Evolutionary conservation across 1,140 invertebrate species (phyloP), one percentile per base, ranked within the genome.

Genomic region (Epicauta chinensis): DNA sequence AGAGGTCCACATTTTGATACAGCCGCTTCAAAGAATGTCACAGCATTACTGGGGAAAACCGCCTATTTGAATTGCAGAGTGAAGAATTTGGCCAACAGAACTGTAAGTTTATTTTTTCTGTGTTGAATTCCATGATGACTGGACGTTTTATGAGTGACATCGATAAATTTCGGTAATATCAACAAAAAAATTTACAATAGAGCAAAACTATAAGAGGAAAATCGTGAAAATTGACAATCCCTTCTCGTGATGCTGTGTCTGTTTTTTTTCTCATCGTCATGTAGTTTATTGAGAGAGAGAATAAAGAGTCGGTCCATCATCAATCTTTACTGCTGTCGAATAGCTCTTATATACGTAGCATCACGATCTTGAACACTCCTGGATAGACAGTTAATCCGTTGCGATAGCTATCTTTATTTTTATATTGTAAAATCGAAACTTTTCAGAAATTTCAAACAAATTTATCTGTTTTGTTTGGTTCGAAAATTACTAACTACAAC

Each of bases 21-120:
- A 12, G 75, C 80, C 0, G 86, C 80, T 44, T 87, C 86, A 1
- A 83, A 79, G 60, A 90, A 91, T 67, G 85, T 89, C 14, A 90
- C 86, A 34, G 86, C 86, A 1, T 75, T 89, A 3, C 82, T 88
- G 2, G 87, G 86, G 15, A 88, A 87, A 66, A 83, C 84, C 0
- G 86, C 87, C 4, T 81, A 83, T 55, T 75, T 91, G 6, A 85
- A 82, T 59, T 91, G 88, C 71, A 78, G 85, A 40, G 84, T 91
- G 4, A 79, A 81, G 59, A 87, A 89, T 68, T 77, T 89, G 39
- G 86, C 84, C 15, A 87, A 89, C 61, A 78, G 82, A 67, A 89
- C 86, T 73, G 87, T 89, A 68, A 81, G 82, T 73, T 12, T 29
- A 42, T 41, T 34, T 34, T 7, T 34, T 34, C 3, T 34, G 5